Evolutionary conservation across 2,797 vertebrate species (phyloP).

Genomic region (Xerus rutilus): DNA sequence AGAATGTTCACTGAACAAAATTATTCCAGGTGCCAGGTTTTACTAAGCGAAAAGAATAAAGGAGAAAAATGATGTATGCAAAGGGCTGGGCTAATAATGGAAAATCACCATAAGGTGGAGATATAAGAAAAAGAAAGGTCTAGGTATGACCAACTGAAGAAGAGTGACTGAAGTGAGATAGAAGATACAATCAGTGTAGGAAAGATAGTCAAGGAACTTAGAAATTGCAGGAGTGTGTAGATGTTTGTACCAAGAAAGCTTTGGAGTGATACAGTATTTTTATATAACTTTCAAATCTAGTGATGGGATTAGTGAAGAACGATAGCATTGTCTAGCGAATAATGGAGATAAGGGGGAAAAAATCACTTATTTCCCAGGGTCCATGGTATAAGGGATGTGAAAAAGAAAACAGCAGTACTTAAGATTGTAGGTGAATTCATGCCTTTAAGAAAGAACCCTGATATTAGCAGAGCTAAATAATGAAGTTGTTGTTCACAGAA

Average conservation of each 20-base stretch:
- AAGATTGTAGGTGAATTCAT: background rate
- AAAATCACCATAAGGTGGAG: background rate
- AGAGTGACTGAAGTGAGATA: background rate
- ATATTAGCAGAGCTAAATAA: background rate
- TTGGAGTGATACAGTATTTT: background rate
- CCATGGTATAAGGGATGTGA: background rate
- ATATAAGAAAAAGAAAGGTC: background rate
- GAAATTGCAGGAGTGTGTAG: background rate
- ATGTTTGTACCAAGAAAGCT: background rate
- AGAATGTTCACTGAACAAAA: background rate
- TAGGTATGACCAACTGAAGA: background rate
- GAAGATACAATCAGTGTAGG: background rate
- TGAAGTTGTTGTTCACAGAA: background rate
- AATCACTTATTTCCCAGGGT: background rate
- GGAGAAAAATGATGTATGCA: background rate
- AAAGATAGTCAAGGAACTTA: background rate
- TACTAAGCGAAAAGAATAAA: background rate
- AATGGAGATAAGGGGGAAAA: background rate
- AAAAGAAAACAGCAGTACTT: background rate
- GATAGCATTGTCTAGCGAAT: background rate
- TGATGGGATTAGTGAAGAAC: background rate
- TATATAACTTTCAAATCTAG: background rate
- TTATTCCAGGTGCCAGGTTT: background rate
- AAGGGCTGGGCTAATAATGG: background rate
- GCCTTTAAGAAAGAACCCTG: background rate